A percentile compares a stretch with the other conserved stretches of the same genome.
These are phyloP conservation scores for Iselma pallidipennis DNA, from an alignment of 2,888 invertebrate genomes.

Conservation along the genomic window DNA sequence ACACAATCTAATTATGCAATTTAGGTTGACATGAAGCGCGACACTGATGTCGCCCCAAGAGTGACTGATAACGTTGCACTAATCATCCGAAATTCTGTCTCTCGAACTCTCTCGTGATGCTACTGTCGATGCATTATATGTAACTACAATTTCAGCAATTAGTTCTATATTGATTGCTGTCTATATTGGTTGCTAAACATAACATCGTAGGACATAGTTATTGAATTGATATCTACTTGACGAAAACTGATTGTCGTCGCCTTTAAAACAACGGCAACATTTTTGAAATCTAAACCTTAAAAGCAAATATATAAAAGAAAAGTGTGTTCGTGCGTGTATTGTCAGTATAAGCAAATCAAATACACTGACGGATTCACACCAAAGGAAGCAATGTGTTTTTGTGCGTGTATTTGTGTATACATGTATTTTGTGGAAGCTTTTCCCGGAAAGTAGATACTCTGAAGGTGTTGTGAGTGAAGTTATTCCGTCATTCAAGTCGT, in stretches of 20 bases:
- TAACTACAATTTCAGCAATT: constrained; percentile 44
- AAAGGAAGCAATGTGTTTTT: background rate
- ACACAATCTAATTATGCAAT: constrained; percentile 55
- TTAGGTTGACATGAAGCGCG: constrained; percentile 47
- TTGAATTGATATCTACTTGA: background rate
- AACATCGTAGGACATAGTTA: no score
- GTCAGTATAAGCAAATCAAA: constrained; percentile 48
- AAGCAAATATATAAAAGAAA: constrained; percentile 30
- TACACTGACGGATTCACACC: constrained; percentile 29
- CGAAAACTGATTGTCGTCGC: background rate
- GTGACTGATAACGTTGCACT: constrained; percentile 53
- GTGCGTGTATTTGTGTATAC: background rate
- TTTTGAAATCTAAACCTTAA: constrained; percentile 18
- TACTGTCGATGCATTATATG: constrained; percentile 33
- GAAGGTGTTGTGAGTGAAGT: constrained; percentile 50
- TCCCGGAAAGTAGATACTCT: constrained; percentile 33
- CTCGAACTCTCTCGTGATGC: constrained; percentile 38
- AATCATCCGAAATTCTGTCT: constrained; percentile 40
- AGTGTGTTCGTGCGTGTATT: constrained; percentile 38
- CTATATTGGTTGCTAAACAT: no score
- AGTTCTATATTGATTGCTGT: constrained; percentile 37
- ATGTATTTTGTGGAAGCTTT: constrained; percentile 33
- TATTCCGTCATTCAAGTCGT: constrained; percentile 51
- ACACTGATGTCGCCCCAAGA: constrained; percentile 42
- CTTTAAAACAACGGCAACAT: background rate